A percentile compares a stretch with the other conserved stretches of the same genome.
Conservation (phyloP, 2,113 vertebrate species). For the Antechinus flavipes region DNA sequence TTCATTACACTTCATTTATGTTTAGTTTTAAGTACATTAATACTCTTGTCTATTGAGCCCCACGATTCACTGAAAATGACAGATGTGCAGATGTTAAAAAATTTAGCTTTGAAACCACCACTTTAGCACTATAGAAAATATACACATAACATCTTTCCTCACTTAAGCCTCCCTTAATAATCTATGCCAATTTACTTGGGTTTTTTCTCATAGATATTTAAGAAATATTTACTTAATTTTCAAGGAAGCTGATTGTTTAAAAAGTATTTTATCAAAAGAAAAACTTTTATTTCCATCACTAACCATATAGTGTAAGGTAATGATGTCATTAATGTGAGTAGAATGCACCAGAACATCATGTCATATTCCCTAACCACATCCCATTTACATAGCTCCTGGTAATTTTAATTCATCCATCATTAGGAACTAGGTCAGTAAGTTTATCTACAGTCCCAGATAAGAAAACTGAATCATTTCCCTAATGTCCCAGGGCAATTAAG, state of each 20-base stretch:
- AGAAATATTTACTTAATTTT: neutral
- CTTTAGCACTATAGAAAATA: slow-evolving; percentile 21
- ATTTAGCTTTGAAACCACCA: slow-evolving; percentile 40
- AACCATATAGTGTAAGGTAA: neutral
- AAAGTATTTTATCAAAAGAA: neutral
- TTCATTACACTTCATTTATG: slow-evolving; percentile 76
- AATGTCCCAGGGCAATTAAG: neutral
- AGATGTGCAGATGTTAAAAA: slow-evolving; percentile 37
- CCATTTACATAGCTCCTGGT: neutral
- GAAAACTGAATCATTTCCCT: slow-evolving; percentile 23
- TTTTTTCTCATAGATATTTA: slow-evolving; percentile 36
- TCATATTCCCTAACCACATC: neutral
- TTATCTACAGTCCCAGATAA: slow-evolving; percentile 6
- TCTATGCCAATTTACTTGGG: neutral
- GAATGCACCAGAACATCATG: neutral
- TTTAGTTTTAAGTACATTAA: slow-evolving; percentile 77
- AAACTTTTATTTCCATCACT: neutral
- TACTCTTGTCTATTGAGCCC: slow-evolving; percentile 44
- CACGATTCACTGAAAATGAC: slow-evolving; percentile 62
- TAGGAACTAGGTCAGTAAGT: neutral
- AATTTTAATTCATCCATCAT: slow-evolving; percentile 26
- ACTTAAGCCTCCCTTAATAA: neutral
- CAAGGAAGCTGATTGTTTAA: neutral
- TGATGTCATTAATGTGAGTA: slow-evolving; percentile 27
- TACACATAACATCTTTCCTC: neutral